Percentiles rank a stretch among this genome's conserved stretches.
Conservation (phyloP, 2,888 invertebrate species). For the Eristalis arbustorum region DNA sequence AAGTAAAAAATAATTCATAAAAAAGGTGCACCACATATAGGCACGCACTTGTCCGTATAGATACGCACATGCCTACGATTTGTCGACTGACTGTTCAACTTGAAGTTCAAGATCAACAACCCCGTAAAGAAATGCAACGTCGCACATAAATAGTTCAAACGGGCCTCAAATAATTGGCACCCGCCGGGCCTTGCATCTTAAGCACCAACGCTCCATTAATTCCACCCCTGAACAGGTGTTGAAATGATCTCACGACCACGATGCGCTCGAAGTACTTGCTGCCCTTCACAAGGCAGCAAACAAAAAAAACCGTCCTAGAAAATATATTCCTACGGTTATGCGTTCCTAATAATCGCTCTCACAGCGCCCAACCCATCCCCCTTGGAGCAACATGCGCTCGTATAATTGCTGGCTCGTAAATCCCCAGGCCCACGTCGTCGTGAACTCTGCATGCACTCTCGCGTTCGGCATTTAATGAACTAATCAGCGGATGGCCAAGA, state of each 20-base stretch:
- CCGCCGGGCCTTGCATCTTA: not conserved
- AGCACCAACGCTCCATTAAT: not conserved
- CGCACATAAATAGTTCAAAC: no score
- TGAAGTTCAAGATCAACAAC: no score
- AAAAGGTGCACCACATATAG: no score
- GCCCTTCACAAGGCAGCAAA: not conserved
- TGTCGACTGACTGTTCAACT: no score
- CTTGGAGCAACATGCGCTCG: not conserved
- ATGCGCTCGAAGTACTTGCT: not conserved
- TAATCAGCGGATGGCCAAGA: conserved; percentile 52
- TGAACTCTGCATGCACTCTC: conserved; percentile 29
- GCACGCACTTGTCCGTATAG: no score
- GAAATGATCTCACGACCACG: not conserved
- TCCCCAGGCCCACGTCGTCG: not conserved
- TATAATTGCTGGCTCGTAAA: conserved; percentile 4
- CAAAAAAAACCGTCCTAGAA: not conserved
- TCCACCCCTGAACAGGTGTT: not conserved
- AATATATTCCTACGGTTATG: not conserved
- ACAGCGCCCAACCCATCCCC: not conserved
- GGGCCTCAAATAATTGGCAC: not conserved
- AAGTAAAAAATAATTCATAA: no score
- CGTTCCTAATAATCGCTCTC: not conserved
- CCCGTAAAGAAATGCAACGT: no score
- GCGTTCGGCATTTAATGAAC: conserved; percentile 64
- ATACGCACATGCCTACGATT: no score